Evolutionary conservation across 2,888 invertebrate species (phyloP).

Genomic region (Pammene aurita): DNA sequence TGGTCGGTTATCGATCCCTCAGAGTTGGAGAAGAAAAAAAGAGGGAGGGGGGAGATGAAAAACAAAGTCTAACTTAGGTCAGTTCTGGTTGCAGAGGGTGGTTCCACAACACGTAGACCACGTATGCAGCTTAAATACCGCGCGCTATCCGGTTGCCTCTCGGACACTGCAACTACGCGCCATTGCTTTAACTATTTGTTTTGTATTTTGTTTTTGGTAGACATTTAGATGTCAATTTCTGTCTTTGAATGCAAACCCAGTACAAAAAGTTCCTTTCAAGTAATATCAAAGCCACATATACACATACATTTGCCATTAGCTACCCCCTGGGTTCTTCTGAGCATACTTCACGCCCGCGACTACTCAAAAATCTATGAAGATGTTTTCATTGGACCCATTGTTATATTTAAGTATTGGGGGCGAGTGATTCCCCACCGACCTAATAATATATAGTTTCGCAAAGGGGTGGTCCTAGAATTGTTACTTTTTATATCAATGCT

Average conservation of each 20-base stretch:
- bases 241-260: background rate
- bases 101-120: too few relatives aligned
- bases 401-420: slow-evolving; percentile 64
- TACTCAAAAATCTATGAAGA: slow-evolving; percentile 63
- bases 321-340: slow-evolving; percentile 12
- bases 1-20: too few relatives aligned
- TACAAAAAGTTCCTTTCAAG: slow-evolving; percentile 11
- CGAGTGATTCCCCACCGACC: slow-evolving; percentile 47
- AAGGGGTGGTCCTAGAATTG: slow-evolving; percentile 22
- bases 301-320: slow-evolving; percentile 12
- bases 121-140: too few relatives aligned
- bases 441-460: background rate
- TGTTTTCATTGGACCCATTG: slow-evolving; percentile 64
- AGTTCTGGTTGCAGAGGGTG: too few relatives aligned
- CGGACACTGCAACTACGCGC: too few relatives aligned
- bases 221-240: too few relatives aligned
- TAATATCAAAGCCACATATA: background rate
- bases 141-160: too few relatives aligned
- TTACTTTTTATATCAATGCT: background rate
- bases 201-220: too few relatives aligned
- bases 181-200: too few relatives aligned
- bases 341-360: slow-evolving; percentile 15
- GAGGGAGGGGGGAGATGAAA: too few relatives aligned
- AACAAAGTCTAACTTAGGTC: too few relatives aligned
- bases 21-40: too few relatives aligned